phyloP scores from a whole-genome alignment of 2,888 invertebrate species.

The Thereva nobilitata region DNA sequence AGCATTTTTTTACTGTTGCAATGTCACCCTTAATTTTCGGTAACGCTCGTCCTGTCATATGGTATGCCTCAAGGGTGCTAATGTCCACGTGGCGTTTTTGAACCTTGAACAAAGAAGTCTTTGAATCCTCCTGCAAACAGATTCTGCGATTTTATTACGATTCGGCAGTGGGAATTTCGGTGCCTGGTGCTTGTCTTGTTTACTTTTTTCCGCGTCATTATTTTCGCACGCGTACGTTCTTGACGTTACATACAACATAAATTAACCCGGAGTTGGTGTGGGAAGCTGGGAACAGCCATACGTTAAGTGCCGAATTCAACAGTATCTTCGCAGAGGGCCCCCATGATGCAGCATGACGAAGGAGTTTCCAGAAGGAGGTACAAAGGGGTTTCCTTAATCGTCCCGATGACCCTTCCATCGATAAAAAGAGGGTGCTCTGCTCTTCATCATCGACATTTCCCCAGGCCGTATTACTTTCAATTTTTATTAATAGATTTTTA shows the following conservation, averaged over 20 bases:
- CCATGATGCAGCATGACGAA: background rate
- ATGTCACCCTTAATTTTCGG: too few relatives aligned
- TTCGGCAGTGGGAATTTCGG: background rate
- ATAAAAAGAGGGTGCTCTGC: constrained; percentile 18
- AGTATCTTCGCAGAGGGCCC: constrained; percentile 26
- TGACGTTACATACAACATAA: background rate
- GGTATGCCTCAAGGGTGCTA: constrained; percentile 6
- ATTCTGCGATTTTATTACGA: constrained; percentile 19
- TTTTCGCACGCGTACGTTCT: constrained; percentile 31
- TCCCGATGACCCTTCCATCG: constrained; percentile 21
- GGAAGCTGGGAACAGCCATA: constrained; percentile 18
- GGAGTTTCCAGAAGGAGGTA: background rate
- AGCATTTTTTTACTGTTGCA: background rate
- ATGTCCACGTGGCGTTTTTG: constrained; percentile 24
- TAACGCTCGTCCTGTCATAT: background rate
- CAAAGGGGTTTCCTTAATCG: constrained; percentile 20
- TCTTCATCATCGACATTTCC: background rate
- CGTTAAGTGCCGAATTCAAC: constrained; percentile 30
- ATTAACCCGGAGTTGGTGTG: constrained; percentile 18
- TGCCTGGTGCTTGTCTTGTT: constrained; percentile 24
- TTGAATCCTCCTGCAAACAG: constrained; percentile 23
- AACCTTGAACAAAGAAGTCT: background rate
- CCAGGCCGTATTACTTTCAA: constrained; percentile 23
- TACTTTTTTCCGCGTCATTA: constrained; percentile 34
- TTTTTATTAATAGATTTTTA: constrained; percentile 29